Evolutionary conservation across 2,113 vertebrate species (phyloP).

Genomic region (Antechinus stuartii): DNA sequence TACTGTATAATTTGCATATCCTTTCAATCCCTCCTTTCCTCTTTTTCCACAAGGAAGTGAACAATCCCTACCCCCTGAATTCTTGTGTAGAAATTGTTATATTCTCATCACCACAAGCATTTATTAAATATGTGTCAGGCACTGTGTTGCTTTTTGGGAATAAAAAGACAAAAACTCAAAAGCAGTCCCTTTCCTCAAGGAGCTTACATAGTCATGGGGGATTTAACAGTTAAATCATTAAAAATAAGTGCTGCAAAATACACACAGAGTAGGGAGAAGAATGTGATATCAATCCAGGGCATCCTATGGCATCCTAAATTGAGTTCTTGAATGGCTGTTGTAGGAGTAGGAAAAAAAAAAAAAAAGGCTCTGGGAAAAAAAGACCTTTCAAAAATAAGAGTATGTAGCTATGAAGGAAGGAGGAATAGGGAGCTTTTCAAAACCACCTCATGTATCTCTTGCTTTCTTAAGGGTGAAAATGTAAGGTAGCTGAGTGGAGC

Average conservation of each 20-base stretch:
- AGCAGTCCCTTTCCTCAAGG: background rate
- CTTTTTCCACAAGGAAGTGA: background rate
- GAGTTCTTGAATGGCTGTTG: background rate
- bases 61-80: background rate
- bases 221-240: background rate
- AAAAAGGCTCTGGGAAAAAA: no score
- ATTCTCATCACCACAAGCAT: background rate
- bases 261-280: background rate
- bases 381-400: background rate
- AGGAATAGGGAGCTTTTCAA: background rate
- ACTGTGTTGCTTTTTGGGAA: background rate
- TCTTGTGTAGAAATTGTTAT: background rate
- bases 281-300: background rate
- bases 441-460: background rate
- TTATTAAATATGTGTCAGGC: background rate
- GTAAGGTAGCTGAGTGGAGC: no score
- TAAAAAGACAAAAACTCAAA: background rate
- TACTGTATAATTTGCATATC: background rate
- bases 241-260: background rate
- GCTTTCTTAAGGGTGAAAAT: background rate
- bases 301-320: background rate
- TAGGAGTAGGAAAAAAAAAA: no score
- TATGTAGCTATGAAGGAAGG: background rate
- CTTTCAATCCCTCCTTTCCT: background rate
- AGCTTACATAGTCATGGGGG: background rate